Base-by-base conservation (phyloP, 2,113 vertebrate genomes). In the Neodon shergylaensis region DNA sequence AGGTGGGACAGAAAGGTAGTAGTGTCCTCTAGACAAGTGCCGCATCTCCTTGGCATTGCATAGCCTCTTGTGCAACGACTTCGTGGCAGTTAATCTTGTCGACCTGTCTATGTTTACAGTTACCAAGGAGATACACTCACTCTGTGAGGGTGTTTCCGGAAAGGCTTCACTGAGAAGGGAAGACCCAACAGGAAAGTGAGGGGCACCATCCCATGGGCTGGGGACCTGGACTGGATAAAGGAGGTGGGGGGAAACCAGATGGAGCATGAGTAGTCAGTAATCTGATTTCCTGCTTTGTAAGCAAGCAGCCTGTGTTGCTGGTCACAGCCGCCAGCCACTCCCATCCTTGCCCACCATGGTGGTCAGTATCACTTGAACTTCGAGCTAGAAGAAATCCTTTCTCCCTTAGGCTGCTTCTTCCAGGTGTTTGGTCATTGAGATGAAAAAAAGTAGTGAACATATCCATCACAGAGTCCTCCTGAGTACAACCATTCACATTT, bases 1-100 rank as follows among this genome's bases (percentile, higher is more conserved):
- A 26, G 14, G 14, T 33, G 21, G 22, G 24, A 22, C 42, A 21
- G 49, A 66, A 33, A n/a, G 49, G 6, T 13, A 11, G 31, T 3
- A 2, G 17, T 21, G 4, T 19, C 52, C 13, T 42, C 42, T 26
- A 8, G 58, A 33, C 39, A 26, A 13, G 47, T 22, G 3, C 19
- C 39, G 2, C 13, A 9, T 22, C 28, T 33, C 13, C 3, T 52
- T 10, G 22, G 19, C 0, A 1, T 6, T 52, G 33, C 52, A 44
- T 10, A 54, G 2, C 52, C 68, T 61, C 36, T 39, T 19, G 42
- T 31, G 58, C 24, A 44, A 31, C 39, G 14, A 21, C 65, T 16
- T 16, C 16, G 31, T 10, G 58, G 28, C 11, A 8, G 3, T 24
- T 33, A 33, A 12, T 21, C 61, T 36, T 87, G 81, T 13, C 65